phyloP scores from a whole-genome alignment of 2,888 invertebrate genomes.

The Chrysolina americana region DNA sequence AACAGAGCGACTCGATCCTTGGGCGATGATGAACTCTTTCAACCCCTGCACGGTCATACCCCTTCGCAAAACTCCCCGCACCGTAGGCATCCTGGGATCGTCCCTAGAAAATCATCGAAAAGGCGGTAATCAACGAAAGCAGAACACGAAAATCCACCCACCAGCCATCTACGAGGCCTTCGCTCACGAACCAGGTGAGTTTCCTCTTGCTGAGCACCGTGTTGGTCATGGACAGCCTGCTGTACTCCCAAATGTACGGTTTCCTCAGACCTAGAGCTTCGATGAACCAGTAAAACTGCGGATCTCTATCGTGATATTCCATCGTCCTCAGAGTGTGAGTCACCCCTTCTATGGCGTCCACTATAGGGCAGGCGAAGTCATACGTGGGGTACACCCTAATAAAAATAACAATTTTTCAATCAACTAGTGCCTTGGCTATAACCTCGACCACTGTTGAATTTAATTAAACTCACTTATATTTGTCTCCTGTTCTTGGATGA shows the following conservation, averaged over 20 bases:
- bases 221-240: conserved; percentile 97
- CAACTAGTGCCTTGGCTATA: too few species aligned
- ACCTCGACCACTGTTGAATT: too few species aligned
- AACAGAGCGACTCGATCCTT: conserved; percentile 96
- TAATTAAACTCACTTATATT: conserved; percentile 88
- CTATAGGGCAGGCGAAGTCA: conserved; percentile 99
- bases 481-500: conserved; percentile 93
- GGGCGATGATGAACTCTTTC: conserved; percentile 96
- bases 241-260: conserved; percentile 97
- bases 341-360: conserved; percentile 96
- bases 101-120: conserved; percentile 76
- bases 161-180: conserved; percentile 97
- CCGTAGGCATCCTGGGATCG: conserved; percentile 98
- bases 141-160: conserved; percentile 65
- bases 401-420: conserved; percentile 40
- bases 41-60: conserved; percentile 99
- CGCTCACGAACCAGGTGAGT: conserved; percentile 97
- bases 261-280: conserved; percentile 89
- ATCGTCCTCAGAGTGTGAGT: conserved; percentile 98
- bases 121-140: not conserved
- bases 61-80: conserved; percentile 93
- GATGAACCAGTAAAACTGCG: conserved; percentile 98
- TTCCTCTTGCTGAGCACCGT: conserved; percentile 98
- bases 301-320: conserved; percentile 98
- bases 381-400: conserved; percentile 99